Percentiles rank a stretch among this genome's conserved stretches.
phyloP scores from a whole-genome alignment of 2,113 vertebrate genomes.

The Oryzias javanicus region DNA sequence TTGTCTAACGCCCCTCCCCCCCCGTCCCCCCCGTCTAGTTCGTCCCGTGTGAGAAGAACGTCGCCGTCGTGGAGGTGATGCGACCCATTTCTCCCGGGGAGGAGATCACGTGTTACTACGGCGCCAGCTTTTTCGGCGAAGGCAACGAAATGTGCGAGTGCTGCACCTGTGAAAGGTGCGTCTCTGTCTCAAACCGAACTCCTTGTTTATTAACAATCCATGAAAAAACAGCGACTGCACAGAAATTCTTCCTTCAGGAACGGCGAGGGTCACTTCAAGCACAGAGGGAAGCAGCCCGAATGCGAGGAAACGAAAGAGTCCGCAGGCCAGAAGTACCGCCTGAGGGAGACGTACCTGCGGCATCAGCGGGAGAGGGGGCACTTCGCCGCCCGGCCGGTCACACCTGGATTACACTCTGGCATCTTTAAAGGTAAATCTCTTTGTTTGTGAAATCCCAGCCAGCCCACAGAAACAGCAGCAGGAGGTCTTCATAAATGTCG shows the following conservation, averaged over 20 bases:
- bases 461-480: not conserved
- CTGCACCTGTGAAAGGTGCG: slow-evolving; percentile 90
- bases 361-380: slow-evolving; percentile 77
- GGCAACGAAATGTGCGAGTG: slow-evolving; percentile 93
- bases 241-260: slow-evolving; percentile 68
- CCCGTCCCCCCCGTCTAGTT: slow-evolving; percentile 71
- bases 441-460: not conserved
- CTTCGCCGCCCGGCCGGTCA: slow-evolving; percentile 43
- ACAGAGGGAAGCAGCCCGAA: slow-evolving; percentile 66
- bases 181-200: not conserved
- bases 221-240: not conserved
- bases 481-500: not conserved
- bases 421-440: slow-evolving; percentile 50
- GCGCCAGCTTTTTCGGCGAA: slow-evolving; percentile 91
- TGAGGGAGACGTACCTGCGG: slow-evolving; percentile 85
- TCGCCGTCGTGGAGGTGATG: slow-evolving; percentile 88
- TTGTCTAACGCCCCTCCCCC: slow-evolving; percentile 30
- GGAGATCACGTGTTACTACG: slow-evolving; percentile 94
- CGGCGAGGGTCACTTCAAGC: slow-evolving; percentile 85
- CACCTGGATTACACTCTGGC: slow-evolving; percentile 68
- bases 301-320: slow-evolving; percentile 68
- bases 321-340: slow-evolving; percentile 81
- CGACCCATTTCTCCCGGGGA: slow-evolving; percentile 88
- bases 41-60: slow-evolving; percentile 84
- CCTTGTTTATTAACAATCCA: not conserved